These are phyloP conservation scores for Acleris emargana DNA, from an alignment of 2,888 invertebrate genomes.

Conservation along the genomic window DNA sequence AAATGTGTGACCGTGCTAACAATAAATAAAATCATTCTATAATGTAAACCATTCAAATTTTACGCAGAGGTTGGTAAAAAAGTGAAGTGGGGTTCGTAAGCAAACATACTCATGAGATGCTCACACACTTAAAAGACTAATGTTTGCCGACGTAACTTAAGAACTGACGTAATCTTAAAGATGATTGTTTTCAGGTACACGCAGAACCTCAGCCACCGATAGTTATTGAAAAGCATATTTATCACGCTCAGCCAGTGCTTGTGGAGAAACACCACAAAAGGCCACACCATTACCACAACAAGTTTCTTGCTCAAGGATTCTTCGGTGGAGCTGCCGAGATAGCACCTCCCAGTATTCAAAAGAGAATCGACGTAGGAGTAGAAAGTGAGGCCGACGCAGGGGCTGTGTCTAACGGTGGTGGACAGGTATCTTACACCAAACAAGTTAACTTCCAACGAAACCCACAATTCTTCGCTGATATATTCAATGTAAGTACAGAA, in stretches of 20 bases:
- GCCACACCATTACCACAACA: slow-evolving; percentile 62
- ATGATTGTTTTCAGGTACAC: slow-evolving; percentile 55
- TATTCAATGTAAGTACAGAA: slow-evolving; percentile 85
- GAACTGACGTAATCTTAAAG: not conserved
- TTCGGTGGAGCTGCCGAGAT: slow-evolving; percentile 53
- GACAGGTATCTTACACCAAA: slow-evolving; percentile 57
- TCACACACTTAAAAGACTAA: too few relatives aligned
- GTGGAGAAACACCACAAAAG: slow-evolving; percentile 44
- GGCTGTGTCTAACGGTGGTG: slow-evolving; percentile 44
- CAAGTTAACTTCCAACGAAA: slow-evolving; percentile 60
- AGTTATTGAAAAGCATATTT: slow-evolving; percentile 59
- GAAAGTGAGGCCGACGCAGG: slow-evolving; percentile 51
- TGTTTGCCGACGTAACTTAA: too few relatives aligned
- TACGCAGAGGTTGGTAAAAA: not conserved
- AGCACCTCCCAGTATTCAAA: slow-evolving; percentile 53
- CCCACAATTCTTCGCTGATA: slow-evolving; percentile 83
- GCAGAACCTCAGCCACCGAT: slow-evolving; percentile 53
- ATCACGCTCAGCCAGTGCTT: slow-evolving; percentile 52
- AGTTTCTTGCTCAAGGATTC: slow-evolving; percentile 66
- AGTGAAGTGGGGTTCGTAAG: not conserved
- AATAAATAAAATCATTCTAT: too few relatives aligned
- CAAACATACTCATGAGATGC: not conserved
- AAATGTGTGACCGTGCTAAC: slow-evolving; percentile 22
- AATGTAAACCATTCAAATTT: too few relatives aligned
- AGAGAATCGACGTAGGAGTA: slow-evolving; percentile 62